Percentiles rank a stretch among this genome's conserved stretches.
Conservation (phyloP, 2,797 vertebrate species). For the Tapera naevia region DNA sequence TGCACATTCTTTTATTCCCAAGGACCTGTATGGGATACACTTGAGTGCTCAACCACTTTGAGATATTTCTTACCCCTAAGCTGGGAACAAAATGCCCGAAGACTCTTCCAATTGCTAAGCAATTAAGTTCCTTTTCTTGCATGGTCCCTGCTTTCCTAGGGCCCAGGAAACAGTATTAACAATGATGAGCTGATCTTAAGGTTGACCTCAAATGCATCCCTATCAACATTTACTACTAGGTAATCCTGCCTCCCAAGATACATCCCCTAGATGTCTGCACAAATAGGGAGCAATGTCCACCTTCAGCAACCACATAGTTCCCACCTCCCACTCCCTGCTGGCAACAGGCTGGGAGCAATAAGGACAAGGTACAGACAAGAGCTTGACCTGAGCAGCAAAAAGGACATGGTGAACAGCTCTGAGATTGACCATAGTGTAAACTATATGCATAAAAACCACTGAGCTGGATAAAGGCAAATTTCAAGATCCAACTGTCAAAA, state of each 20-base stretch:
- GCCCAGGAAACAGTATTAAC: not conserved
- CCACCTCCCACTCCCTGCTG: not conserved
- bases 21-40: not conserved
- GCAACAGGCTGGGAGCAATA: not conserved
- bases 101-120: not conserved
- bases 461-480: not conserved
- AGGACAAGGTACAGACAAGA: not conserved
- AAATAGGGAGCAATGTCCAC: not conserved
- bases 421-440: not conserved
- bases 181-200: not conserved
- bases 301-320: not conserved
- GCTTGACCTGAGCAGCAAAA: not conserved
- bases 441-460: rapidly evolving
- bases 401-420: not conserved
- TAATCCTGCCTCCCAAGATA: not conserved
- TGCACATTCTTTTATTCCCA: not conserved
- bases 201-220: not conserved
- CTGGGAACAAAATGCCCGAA: not conserved
- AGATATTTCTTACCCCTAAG: not conserved
- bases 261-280: not conserved
- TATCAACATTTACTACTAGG: rapidly evolving
- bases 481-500: not conserved
- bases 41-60: not conserved
- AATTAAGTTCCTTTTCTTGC: not conserved
- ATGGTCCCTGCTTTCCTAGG: not conserved